Percentiles rank a stretch among this genome's conserved stretches.
Conservation (phyloP, 2,113 vertebrate species). For the Dunckerocampus dactyliophorus region DNA sequence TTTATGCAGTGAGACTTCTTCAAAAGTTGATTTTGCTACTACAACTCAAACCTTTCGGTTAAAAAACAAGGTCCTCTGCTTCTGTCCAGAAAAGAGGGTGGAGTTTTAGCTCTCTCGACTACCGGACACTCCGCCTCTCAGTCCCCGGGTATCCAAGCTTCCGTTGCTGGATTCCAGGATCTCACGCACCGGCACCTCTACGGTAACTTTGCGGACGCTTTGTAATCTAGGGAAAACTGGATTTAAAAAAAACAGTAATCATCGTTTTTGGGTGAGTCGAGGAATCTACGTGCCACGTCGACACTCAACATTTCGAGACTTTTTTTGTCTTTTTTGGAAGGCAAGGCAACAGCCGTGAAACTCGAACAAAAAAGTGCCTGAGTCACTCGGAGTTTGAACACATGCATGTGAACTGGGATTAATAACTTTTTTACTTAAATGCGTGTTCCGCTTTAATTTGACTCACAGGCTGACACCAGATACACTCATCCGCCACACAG, state of each 20-base stretch:
- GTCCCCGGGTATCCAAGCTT: conserved; percentile 43
- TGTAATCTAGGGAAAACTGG: neutral
- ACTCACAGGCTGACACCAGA: conserved; percentile 33
- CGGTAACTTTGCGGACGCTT: neutral
- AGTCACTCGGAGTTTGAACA: conserved; percentile 36
- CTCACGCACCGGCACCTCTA: conserved; percentile 2
- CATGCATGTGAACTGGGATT: conserved; percentile 7
- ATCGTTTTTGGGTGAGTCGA: neutral
- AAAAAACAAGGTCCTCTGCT: conserved; percentile 2
- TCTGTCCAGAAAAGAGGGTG: conserved; percentile 34
- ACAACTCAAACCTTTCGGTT: no score
- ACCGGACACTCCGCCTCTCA: conserved; percentile 65
- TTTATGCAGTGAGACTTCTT: no score
- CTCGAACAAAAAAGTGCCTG: conserved; percentile 7
- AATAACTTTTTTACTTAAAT: neutral
- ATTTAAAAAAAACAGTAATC: neutral
- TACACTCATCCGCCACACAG: conserved; percentile 19
- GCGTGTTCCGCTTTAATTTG: conserved; percentile 22
- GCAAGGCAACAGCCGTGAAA: neutral
- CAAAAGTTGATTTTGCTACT: no score
- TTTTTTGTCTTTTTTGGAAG: neutral
- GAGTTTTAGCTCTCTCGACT: conserved; percentile 34
- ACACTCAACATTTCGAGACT: conserved; percentile 1
- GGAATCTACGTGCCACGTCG: neutral
- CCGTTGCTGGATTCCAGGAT: conserved; percentile 46